Percentiles rank a stretch among this genome's conserved stretches.
Evolutionary conservation across 2,113 vertebrate species (phyloP).

Genomic region (Albula glossodonta): DNA sequence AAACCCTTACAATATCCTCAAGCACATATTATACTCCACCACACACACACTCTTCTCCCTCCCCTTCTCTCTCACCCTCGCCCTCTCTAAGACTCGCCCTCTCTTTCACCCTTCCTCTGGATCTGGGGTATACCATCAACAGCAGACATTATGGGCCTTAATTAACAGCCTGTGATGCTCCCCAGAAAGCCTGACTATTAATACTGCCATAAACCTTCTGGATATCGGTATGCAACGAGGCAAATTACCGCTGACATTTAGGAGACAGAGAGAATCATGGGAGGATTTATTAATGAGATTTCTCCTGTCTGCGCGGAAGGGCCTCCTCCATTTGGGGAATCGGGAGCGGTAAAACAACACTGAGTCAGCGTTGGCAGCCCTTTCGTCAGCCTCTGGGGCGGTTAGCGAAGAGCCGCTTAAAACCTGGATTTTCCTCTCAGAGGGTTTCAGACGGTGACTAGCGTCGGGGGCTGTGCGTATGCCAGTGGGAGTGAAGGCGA

Average conservation of each 20-base stretch:
- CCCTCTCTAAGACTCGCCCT: neutral
- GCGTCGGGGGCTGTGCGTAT: no score
- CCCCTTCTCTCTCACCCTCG: neutral
- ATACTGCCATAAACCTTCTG: neutral
- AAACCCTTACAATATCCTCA: neutral
- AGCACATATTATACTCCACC: no score
- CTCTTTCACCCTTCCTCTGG: neutral
- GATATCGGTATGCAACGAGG: neutral
- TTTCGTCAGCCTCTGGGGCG: neutral
- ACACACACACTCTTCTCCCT: neutral
- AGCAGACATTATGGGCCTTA: neutral
- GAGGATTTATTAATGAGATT: conserved; percentile 6
- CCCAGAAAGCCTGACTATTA: neutral
- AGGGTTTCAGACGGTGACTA: neutral
- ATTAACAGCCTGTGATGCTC: neutral
- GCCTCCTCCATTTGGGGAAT: neutral
- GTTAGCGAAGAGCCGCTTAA: neutral
- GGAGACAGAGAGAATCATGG: conserved; percentile 1
- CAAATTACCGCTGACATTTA: neutral
- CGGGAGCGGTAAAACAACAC: neutral
- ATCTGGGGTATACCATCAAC: neutral
- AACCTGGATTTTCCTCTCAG: neutral
- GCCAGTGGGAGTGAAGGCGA: no score
- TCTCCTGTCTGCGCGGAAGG: neutral
- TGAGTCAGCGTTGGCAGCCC: neutral